Percentiles rank a stretch among this genome's conserved stretches.
Conservation (phyloP, 2,113 vertebrate species). For the Theristicus caerulescens region DNA sequence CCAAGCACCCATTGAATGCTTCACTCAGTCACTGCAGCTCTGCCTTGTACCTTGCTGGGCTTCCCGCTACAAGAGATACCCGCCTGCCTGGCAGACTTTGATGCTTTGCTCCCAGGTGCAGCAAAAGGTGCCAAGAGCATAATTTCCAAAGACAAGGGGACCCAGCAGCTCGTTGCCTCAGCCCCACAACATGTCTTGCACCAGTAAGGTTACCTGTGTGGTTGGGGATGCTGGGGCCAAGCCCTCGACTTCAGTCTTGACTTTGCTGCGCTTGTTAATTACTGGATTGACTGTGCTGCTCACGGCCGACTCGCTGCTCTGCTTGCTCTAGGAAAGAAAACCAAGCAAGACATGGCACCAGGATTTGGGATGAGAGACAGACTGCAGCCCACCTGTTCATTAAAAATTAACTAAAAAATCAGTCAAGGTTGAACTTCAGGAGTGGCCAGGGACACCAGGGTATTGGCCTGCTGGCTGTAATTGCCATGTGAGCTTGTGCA, state of each 20-base stretch:
- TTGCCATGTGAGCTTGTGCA: background rate
- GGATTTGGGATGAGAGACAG: background rate
- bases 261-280: constrained; percentile 87
- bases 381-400: background rate
- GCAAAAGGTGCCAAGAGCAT: background rate
- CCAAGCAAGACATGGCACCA: background rate
- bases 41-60: background rate
- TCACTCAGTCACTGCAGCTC: background rate
- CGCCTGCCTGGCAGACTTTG: background rate
- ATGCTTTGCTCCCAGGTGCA: background rate
- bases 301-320: constrained; percentile 83
- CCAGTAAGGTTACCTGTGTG: constrained; percentile 79
- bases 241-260: constrained; percentile 85
- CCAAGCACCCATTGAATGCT: background rate
- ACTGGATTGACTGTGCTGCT: constrained; percentile 90
- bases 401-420: background rate
- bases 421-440: background rate
- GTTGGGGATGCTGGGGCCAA: constrained; percentile 76
- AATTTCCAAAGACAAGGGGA: background rate
- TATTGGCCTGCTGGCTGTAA: background rate
- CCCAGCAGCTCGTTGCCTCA: background rate
- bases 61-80: background rate
- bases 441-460: background rate
- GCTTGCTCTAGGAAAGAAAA: constrained; percentile 71
- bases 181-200: accelerated